These are phyloP conservation scores for Sinodicranocentrus sp. DNA, from an alignment of 2,888 invertebrate genomes.

Conservation along the genomic window DNA sequence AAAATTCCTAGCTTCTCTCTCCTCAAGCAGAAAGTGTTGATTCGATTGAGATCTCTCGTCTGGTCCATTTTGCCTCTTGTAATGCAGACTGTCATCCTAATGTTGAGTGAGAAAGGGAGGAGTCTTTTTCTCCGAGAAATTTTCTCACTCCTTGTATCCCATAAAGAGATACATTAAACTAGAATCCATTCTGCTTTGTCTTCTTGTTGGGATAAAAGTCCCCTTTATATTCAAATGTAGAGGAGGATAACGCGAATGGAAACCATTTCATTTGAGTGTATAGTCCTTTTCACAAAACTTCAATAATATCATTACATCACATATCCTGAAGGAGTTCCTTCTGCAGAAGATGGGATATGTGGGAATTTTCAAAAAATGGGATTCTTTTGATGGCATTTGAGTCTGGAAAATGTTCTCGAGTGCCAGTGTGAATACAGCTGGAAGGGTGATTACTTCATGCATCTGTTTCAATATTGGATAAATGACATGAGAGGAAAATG, in stretches of 20 bases:
- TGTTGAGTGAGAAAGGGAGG: neutral
- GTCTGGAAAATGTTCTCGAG: neutral
- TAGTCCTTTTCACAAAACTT: neutral
- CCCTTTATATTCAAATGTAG: constrained; percentile 18
- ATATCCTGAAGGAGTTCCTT: no score
- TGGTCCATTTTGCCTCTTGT: neutral
- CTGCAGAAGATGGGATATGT: neutral
- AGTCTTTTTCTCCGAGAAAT: no score
- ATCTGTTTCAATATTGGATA: constrained; percentile 59
- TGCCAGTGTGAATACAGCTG: constrained; percentile 1
- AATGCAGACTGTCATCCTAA: constrained; percentile 39
- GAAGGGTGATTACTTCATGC: constrained; percentile 38
- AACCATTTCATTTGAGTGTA: constrained; percentile 20
- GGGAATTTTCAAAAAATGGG: neutral
- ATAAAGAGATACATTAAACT: constrained; percentile 26
- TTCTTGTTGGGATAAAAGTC: constrained; percentile 21
- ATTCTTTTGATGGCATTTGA: neutral
- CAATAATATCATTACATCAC: constrained; percentile 26
- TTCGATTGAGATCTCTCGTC: no score
- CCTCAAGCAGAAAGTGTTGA: no score
- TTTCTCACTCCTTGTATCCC: neutral
- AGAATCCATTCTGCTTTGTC: constrained; percentile 16
- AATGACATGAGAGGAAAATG: constrained; percentile 35
- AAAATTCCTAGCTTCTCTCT: no score
- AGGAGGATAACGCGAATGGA: constrained; percentile 17